phyloP scores from a whole-genome alignment of 2,797 vertebrate species.

The Apogon hyalosoma region DNA sequence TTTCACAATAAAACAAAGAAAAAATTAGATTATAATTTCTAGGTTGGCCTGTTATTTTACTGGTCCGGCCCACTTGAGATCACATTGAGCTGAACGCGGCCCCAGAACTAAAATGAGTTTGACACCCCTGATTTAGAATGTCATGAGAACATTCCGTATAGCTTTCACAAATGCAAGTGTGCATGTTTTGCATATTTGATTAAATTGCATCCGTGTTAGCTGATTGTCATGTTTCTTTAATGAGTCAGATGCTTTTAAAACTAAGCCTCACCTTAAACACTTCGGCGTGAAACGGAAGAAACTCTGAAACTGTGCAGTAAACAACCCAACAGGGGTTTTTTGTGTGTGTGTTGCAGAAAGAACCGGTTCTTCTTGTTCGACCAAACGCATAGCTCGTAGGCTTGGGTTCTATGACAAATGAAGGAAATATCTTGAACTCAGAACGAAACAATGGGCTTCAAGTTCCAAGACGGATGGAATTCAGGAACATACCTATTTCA shows the following conservation, averaged over 20 bases:
- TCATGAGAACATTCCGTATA: not conserved
- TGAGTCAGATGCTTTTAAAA: not conserved
- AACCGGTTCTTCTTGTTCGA: slow-evolving; percentile 65
- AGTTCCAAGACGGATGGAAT: slow-evolving; percentile 2
- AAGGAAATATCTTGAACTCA: slow-evolving; percentile 29
- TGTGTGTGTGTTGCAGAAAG: not conserved
- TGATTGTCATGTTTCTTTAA: too few relatives aligned
- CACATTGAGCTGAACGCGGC: too few relatives aligned
- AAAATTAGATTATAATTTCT: too few relatives aligned
- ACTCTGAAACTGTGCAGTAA: not conserved
- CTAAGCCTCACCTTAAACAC: not conserved
- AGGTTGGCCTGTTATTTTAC: too few relatives aligned
- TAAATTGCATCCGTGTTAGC: not conserved
- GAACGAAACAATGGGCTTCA: slow-evolving; percentile 5
- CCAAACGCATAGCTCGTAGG: slow-evolving; percentile 37
- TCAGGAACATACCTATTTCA: slow-evolving; percentile 18
- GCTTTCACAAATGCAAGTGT: not conserved
- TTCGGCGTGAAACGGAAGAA: not conserved
- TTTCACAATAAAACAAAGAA: too few relatives aligned
- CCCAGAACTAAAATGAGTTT: too few relatives aligned
- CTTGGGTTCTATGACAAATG: slow-evolving; percentile 43
- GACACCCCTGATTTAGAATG: too few relatives aligned
- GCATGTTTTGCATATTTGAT: slow-evolving; percentile 1
- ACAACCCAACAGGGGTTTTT: slow-evolving; percentile 1
- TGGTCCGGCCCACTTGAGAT: too few relatives aligned